Base-by-base conservation (phyloP, 2,888 invertebrate species). In the Marronus borbonicus region DNA sequence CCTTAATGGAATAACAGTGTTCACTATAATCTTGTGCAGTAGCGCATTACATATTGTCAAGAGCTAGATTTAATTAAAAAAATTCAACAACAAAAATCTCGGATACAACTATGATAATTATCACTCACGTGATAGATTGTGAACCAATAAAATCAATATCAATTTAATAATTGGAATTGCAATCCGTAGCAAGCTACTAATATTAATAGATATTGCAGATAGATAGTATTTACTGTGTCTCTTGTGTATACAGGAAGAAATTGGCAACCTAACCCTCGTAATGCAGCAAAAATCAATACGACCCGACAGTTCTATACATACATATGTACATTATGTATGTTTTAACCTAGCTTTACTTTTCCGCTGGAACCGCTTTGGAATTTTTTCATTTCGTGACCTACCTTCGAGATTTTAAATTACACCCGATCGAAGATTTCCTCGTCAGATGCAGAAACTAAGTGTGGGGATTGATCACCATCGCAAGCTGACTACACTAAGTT, bases 401-500 rank as follows among this genome's bases (percentile, higher is more conserved):
- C 50, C 28, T 28, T 69, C 69, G 12, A 52, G 52, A 68, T 50
- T 52, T 52, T 52, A 69, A 69, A 69, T 69, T 69, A 28, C 69
- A 2, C 14, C 64, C 31, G 31, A 31, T 24, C n/a, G 24, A 39
- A 20, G 24, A 31, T 69, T 52, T 28, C 52, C 28, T 1, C 28
- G 3, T 31, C 1, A n/a, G 31, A 50, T 69, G 14, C 50, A 10
- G 14, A 44, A 36, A 8, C 8, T 1, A 44, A 44, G 12, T 8
- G 44, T 44, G 44, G 12, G 44, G 44, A 44, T 44, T 44, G 8
- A 3, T n/a, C 17, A 20, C 17, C 49, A 49, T 39, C 20, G 14
- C 12, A 44, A 44, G 8, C 44, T 44, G 44, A 44, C 44, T 8
- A 44, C 44, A 24, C 24, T 2, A 24, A 24, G 44, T 44, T 12